Base-by-base conservation (phyloP, 1,140 invertebrate species). In the Pinna nobilis region DNA sequence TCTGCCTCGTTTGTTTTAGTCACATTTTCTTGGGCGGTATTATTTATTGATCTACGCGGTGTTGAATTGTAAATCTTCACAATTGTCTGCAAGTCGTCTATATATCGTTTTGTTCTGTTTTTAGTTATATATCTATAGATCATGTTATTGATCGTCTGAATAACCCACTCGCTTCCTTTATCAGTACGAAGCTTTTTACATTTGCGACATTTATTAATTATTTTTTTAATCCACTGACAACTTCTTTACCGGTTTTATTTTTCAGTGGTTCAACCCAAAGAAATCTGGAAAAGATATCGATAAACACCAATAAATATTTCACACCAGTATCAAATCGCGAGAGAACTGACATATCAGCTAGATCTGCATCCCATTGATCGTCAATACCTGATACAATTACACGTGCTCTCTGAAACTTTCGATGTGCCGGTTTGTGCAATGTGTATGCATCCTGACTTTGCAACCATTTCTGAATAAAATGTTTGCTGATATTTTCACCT, bases 1-100 rank as follows among this genome's bases (percentile, higher is more conserved):
- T 79, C 73, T 6, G 47, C 51, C 57, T 73, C 77, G 33, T 79
- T 76, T 2, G 69, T 33, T 66, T 72, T 76, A 30, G 68, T 79
- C 0, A 76, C 65, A 15, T 70, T 65, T 30, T 70, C 57, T 30
- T 69, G 77, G 1, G 69, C 41, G 3, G 53, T 20, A 18, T 32
- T 37, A 18, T 60, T 59, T 49, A 78, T 41, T 28, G 72, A 53
- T 20, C 50, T n/a, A 49, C 71, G 64, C 9, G 67, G 76, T 33
- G 70, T 76, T 1, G 51, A 23, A 44, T 74, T 74, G 35, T 57
- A 61, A 33, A 39, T 65, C 3, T 32, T 35, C 18, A 65, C 70
- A n/a, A 78, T 25, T 39, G 68, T 49, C 32, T 78, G 39, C 23
- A 73, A 30, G 13, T 55, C n/a, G 20, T 57, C 18, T 9, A 65